A percentile compares a stretch with the other conserved stretches of the same genome.
phyloP scores from a whole-genome alignment of 1,140 invertebrate genomes.

The Bursaphelenchus mucronatus region DNA sequence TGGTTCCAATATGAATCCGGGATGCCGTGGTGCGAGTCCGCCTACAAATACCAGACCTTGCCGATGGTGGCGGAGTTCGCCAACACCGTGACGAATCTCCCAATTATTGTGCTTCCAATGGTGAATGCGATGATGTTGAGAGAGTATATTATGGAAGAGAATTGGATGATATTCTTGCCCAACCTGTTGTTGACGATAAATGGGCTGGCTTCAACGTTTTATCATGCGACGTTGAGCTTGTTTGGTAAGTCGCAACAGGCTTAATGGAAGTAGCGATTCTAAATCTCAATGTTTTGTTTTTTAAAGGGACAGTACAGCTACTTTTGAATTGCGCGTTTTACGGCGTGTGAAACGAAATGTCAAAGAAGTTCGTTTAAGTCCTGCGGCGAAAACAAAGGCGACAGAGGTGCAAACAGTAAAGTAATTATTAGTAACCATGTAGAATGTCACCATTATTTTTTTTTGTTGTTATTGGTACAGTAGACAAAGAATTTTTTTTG shows the following conservation, averaged over 20 bases:
- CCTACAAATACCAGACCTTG: conserved; percentile 56
- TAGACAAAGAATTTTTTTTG: too few species aligned
- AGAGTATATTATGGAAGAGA: conserved; percentile 50
- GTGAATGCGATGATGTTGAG: conserved; percentile 50
- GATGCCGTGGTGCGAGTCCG: conserved; percentile 52
- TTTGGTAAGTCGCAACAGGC: conserved; percentile 34
- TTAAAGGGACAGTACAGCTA: too few species aligned
- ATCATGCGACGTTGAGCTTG: conserved; percentile 55
- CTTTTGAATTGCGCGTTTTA: too few species aligned
- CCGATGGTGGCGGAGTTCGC: conserved; percentile 55
- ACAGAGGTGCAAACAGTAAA: too few species aligned
- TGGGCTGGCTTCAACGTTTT: conserved; percentile 56
- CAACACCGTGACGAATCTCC: conserved; percentile 54
- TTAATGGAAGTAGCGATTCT: neutral
- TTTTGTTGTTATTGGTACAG: too few species aligned
- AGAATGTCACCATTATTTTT: too few species aligned
- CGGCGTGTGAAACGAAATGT: too few species aligned
- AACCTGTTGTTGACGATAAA: conserved; percentile 54
- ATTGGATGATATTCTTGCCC: conserved; percentile 45
- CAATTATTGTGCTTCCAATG: conserved; percentile 54
- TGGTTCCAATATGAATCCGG: conserved; percentile 58
- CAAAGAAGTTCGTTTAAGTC: conserved; percentile 1
- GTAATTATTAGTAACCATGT: too few species aligned
- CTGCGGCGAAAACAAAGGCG: too few species aligned
- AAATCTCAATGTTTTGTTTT: too few species aligned